These are phyloP conservation scores for Endomychus coccineus DNA, from an alignment of 2,888 invertebrate genomes.

Conservation along the genomic window DNA sequence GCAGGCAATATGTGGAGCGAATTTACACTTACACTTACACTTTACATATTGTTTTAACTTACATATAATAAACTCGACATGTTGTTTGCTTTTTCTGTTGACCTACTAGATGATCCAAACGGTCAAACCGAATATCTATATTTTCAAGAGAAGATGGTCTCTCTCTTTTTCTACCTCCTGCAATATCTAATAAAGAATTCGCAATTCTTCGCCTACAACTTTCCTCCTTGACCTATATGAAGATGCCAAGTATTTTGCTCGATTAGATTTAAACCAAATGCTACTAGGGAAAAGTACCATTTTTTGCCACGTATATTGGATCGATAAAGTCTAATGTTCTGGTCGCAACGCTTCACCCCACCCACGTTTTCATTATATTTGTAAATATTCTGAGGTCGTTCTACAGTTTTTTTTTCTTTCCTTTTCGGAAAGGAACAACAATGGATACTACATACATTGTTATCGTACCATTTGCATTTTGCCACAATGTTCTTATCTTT, in stretches of 20 bases:
- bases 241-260: slow-evolving; percentile 9
- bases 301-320: slow-evolving; percentile 8
- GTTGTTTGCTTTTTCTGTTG: too few relatives aligned
- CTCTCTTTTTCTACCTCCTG: too few relatives aligned
- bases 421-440: slow-evolving; percentile 4
- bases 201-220: too few relatives aligned
- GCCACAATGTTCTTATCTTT: slow-evolving; percentile 6
- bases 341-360: slow-evolving; percentile 7
- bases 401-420: slow-evolving; percentile 6
- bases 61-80: too few relatives aligned
- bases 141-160: too few relatives aligned
- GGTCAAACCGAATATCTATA: too few relatives aligned
- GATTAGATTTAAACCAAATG: slow-evolving; percentile 2
- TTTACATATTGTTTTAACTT: too few relatives aligned
- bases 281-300: slow-evolving; percentile 4
- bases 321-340: slow-evolving; percentile 5
- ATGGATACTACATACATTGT: slow-evolving; percentile 8
- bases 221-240: slow-evolving; percentile 2
- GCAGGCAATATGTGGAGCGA: too few relatives aligned
- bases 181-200: too few relatives aligned
- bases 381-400: slow-evolving; percentile 5
- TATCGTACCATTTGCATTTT: slow-evolving; percentile 9
- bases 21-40: too few relatives aligned
- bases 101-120: too few relatives aligned
- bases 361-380: slow-evolving; percentile 6